Conservation (phyloP, 2,113 vertebrate species). For the Calyptommatus sinebrachiatus region DNA sequence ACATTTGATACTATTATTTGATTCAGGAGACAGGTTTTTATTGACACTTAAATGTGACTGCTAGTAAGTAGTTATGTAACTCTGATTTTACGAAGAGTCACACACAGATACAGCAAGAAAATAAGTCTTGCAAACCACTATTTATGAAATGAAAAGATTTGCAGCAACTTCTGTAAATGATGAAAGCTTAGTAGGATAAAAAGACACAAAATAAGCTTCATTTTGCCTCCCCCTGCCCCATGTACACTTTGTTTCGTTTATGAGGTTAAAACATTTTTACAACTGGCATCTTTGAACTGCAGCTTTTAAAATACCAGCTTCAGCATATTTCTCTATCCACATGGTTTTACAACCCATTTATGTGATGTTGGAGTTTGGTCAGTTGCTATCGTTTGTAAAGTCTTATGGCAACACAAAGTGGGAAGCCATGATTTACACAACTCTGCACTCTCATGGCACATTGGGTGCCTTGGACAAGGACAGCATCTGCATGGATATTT, state of each 20-base stretch:
- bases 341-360: not conserved
- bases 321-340: conserved; percentile 1
- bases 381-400: not conserved
- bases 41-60: conserved; percentile 50
- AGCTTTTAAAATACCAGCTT: not conserved
- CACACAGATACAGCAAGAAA: conserved; percentile 53
- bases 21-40: conserved; percentile 44
- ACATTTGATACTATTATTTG: conserved; percentile 40
- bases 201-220: conserved; percentile 20
- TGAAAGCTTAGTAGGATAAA: not conserved
- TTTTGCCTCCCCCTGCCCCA: no score
- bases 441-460: no score
- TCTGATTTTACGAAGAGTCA: conserved; percentile 32
- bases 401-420: not conserved
- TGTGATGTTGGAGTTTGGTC: not conserved
- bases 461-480: no score
- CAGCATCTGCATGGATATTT: no score
- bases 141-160: conserved; percentile 43
- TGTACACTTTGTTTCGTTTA: not conserved
- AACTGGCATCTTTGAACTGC: not conserved
- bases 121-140: conserved; percentile 30
- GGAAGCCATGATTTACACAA: no score
- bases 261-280: not conserved
- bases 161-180: conserved; percentile 30
- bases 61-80: conserved; percentile 41